Evolutionary conservation across 2,888 invertebrate genomes (phyloP).

Genomic region (Temnothorax unifasciatus): DNA sequence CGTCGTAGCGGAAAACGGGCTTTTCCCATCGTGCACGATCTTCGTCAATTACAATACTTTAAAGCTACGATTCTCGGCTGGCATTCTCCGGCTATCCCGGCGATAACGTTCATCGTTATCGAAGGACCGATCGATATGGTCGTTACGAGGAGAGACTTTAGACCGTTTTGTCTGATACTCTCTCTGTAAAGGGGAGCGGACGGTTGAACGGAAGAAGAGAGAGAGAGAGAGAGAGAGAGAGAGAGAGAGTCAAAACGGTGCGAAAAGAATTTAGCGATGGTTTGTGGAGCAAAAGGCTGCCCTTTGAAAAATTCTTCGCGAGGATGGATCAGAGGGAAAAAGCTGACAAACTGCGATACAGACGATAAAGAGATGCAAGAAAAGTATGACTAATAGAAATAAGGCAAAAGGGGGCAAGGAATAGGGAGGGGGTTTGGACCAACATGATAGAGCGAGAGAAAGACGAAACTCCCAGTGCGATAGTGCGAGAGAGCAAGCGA

Average conservation of each 20-base stretch:
- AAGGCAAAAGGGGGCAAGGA: slow-evolving; percentile 1
- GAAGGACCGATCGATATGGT: slow-evolving; percentile 67
- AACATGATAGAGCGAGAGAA: not conserved
- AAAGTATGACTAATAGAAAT: slow-evolving; percentile 58
- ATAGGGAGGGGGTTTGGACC: not conserved
- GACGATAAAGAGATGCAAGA: slow-evolving; percentile 48
- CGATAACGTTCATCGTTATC: slow-evolving; percentile 73
- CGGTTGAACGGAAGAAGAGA: not conserved
- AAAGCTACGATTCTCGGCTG: slow-evolving; percentile 46
- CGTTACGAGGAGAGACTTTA: slow-evolving; percentile 55
- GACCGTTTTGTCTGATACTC: slow-evolving; percentile 7
- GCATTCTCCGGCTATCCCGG: slow-evolving; percentile 41
- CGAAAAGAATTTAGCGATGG: slow-evolving; percentile 59
- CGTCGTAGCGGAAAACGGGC: slow-evolving; percentile 23
- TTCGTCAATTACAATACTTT: slow-evolving; percentile 66
- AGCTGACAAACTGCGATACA: slow-evolving; percentile 32
- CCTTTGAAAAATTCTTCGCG: slow-evolving; percentile 64
- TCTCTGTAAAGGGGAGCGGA: not conserved
- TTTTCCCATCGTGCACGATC: slow-evolving; percentile 24
- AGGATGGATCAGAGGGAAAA: slow-evolving; percentile 27
- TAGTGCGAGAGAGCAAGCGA: slow-evolving; percentile 54
- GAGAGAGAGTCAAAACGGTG: slow-evolving; percentile 39
- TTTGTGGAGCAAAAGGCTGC: slow-evolving; percentile 44
- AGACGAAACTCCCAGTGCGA: no score
- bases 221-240: not conserved